These are phyloP conservation scores for Matsumyia berberina DNA, from an alignment of 2,888 invertebrate species.

Conservation along the genomic window DNA sequence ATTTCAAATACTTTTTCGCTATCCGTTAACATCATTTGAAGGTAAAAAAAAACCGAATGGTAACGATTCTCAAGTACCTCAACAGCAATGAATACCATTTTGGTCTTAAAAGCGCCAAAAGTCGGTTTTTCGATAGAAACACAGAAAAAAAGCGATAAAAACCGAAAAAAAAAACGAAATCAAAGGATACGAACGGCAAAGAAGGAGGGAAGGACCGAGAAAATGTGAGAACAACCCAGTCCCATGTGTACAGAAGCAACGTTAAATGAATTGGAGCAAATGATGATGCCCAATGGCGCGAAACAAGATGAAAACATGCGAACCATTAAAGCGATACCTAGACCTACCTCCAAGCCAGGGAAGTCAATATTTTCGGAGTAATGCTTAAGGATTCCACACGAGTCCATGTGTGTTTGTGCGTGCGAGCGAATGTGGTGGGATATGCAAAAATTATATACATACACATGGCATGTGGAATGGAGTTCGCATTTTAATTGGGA, in stretches of 20 bases:
- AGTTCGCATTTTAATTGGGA: slow-evolving; percentile 57
- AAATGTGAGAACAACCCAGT: slow-evolving; percentile 18
- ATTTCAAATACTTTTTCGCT: slow-evolving; percentile 10
- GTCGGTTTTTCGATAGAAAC: slow-evolving; percentile 1
- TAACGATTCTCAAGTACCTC: slow-evolving; percentile 26
- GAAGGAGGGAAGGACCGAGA: not conserved
- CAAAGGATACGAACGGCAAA: slow-evolving; percentile 9
- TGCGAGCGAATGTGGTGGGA: not conserved
- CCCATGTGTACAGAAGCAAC: slow-evolving; percentile 17
- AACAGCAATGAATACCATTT: slow-evolving; percentile 31
- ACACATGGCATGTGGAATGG: slow-evolving; percentile 12
- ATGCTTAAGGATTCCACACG: slow-evolving; percentile 7
- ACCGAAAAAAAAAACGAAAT: slow-evolving; percentile 7
- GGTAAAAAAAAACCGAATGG: slow-evolving; percentile 40
- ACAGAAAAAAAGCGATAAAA: not conserved
- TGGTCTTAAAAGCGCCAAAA: slow-evolving; percentile 11
- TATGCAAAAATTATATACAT: slow-evolving; percentile 46
- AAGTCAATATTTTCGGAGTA: slow-evolving; percentile 59
- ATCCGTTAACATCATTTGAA: slow-evolving; percentile 44
- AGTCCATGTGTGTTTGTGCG: not conserved
- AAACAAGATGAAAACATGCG: slow-evolving; percentile 75
- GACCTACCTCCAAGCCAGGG: slow-evolving; percentile 19
- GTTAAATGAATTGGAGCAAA: slow-evolving; percentile 75
- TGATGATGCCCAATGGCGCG: slow-evolving; percentile 75
- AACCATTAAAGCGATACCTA: slow-evolving; percentile 67